Conservation (phyloP, 2,113 vertebrate genomes). For the Phodopus roborovskii region DNA sequence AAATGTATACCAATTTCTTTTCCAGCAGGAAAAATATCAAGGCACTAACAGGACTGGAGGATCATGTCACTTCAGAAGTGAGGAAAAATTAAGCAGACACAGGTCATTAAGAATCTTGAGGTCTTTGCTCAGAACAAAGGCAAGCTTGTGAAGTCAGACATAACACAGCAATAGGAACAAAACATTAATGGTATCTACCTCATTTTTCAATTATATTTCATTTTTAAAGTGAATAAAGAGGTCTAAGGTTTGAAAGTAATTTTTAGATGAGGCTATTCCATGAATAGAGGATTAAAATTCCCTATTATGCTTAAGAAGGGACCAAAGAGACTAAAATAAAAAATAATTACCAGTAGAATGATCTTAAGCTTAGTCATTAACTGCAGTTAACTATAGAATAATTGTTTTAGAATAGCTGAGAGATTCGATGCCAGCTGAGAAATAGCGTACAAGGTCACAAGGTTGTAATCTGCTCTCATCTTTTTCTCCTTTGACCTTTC, state of each 20-base stretch:
- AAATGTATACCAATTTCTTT: neutral
- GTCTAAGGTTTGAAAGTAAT: neutral
- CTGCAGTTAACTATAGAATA: conserved; percentile 62
- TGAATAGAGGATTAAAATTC: neutral
- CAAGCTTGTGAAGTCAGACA: neutral
- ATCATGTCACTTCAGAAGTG: neutral
- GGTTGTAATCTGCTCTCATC: neutral
- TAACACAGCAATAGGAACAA: neutral
- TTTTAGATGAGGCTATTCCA: neutral
- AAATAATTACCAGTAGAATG: conserved; percentile 63
- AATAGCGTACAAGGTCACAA: neutral
- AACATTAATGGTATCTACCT: neutral
- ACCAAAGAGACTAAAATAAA: conserved; percentile 68
- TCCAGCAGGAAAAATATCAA: neutral
- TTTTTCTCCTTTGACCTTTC: conserved; percentile 4
- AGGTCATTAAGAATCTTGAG: neutral
- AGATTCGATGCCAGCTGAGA: neutral
- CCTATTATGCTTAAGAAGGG: neutral
- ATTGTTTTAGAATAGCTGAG: conserved; percentile 62
- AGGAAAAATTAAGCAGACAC: neutral
- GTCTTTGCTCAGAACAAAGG: neutral
- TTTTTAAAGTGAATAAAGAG: conserved; percentile 1
- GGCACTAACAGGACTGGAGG: no score
- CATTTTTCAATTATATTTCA: neutral
- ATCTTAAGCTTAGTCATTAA: conserved; percentile 53